phyloP scores from a whole-genome alignment of 2,888 invertebrate genomes.

The Allolobophora icterica region DNA sequence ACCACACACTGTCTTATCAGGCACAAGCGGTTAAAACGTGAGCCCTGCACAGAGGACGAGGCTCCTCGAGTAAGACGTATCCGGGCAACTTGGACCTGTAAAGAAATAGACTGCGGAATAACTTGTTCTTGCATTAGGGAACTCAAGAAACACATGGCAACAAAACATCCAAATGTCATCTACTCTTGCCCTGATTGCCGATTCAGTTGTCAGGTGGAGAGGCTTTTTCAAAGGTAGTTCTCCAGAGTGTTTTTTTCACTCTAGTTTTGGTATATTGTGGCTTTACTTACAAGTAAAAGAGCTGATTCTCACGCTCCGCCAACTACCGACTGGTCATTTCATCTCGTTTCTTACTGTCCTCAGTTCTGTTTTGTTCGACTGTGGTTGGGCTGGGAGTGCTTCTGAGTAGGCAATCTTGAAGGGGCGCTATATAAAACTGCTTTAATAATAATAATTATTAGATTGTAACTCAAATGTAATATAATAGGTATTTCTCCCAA shows the following conservation, averaged over 20 bases:
- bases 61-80: not conserved
- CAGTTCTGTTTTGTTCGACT: too few relatives aligned
- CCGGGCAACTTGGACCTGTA: not conserved
- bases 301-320: too few relatives aligned
- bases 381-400: too few relatives aligned
- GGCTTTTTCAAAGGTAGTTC: constrained; percentile 28
- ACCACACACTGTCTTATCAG: not conserved
- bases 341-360: too few relatives aligned
- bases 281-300: not conserved
- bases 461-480: not conserved
- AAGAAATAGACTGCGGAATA: not conserved
- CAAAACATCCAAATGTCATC: constrained; percentile 20
- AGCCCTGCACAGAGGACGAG: not conserved
- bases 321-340: too few relatives aligned
- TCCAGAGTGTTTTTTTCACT: not conserved
- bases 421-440: too few relatives aligned
- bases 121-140: not conserved
- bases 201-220: constrained; percentile 13
- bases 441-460: too few relatives aligned
- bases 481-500: too few relatives aligned
- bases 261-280: not conserved
- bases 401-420: too few relatives aligned
- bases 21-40: not conserved
- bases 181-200: constrained; percentile 27
- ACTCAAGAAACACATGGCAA: constrained; percentile 30